Evolutionary conservation across 2,888 invertebrate genomes (phyloP).

Genomic region (Cremastobaeus sp.): DNA sequence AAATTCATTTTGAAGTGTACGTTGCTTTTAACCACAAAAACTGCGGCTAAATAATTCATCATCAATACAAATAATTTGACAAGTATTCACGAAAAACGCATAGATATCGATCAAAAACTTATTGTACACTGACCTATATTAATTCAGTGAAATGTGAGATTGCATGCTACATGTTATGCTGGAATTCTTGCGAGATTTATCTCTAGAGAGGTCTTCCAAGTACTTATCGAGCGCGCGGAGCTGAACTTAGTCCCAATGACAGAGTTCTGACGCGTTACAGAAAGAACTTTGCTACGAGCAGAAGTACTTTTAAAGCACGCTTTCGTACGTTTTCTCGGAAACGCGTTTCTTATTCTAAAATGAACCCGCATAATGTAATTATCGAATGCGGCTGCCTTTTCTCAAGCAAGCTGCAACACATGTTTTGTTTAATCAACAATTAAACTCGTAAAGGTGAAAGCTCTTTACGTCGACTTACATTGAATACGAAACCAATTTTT

Average conservation of each 20-base stretch:
- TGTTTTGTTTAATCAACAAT: too few relatives aligned
- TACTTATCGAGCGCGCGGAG: constrained; percentile 29
- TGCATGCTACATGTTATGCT: constrained; percentile 4
- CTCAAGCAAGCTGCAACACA: too few relatives aligned
- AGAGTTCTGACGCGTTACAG: constrained; percentile 16
- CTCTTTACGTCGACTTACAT: too few relatives aligned
- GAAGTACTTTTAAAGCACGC: neutral
- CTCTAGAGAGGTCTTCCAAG: constrained; percentile 13
- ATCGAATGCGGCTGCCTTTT: too few relatives aligned
- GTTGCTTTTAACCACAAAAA: neutral
- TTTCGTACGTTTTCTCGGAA: constrained; percentile 3
- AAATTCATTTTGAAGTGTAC: too few relatives aligned
- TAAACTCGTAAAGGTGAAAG: too few relatives aligned
- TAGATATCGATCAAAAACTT: too few relatives aligned
- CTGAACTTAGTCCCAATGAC: constrained; percentile 27
- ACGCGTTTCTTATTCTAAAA: constrained; percentile 20
- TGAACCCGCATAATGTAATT: too few relatives aligned
- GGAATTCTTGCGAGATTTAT: constrained; percentile 26
- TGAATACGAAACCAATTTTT: too few relatives aligned
- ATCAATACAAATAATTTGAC: too few relatives aligned
- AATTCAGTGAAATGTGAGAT: constrained; percentile 27
- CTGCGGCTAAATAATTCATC: too few relatives aligned
- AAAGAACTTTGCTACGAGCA: constrained; percentile 8
- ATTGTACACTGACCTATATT: constrained; percentile 19
- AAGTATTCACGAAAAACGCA: too few relatives aligned